Evolutionary conservation across 2,888 invertebrate species (phyloP).

Genomic region (Gandaritis pyraliata): DNA sequence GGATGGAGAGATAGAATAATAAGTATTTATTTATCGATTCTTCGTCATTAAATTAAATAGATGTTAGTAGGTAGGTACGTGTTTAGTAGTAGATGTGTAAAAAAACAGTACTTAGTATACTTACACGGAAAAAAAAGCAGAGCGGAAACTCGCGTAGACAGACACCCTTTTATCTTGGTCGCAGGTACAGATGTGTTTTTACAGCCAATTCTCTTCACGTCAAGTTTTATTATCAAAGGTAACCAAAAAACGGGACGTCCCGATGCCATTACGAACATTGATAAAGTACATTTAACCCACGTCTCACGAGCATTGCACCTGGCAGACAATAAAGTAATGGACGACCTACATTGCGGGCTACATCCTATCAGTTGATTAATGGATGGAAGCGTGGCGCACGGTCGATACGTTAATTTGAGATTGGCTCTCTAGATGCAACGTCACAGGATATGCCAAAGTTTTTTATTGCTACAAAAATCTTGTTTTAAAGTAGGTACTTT

Average conservation of each 20-base stretch:
- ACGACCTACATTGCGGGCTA: slow-evolving; percentile 61
- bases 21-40: too few species aligned
- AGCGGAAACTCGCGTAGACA: background rate
- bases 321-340: slow-evolving; percentile 69
- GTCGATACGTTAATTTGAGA: slow-evolving; percentile 59
- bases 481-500: too few species aligned
- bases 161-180: background rate
- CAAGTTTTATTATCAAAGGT: slow-evolving; percentile 5
- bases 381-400: slow-evolving; percentile 53
- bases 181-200: slow-evolving; percentile 1
- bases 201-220: background rate
- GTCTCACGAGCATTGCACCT: slow-evolving; percentile 52
- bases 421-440: slow-evolving; percentile 43
- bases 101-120: too few species aligned
- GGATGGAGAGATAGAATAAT: too few species aligned
- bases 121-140: background rate
- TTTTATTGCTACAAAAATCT: slow-evolving; percentile 23
- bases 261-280: slow-evolving; percentile 56
- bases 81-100: too few species aligned
- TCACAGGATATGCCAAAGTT: slow-evolving; percentile 17
- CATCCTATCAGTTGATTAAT: slow-evolving; percentile 64
- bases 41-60: too few species aligned
- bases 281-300: slow-evolving; percentile 52
- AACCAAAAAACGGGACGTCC: slow-evolving; percentile 21
- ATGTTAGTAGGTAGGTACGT: too few species aligned